These are phyloP conservation scores for Plestiodon gilberti DNA, from an alignment of 2,113 vertebrate species.

Conservation along the genomic window DNA sequence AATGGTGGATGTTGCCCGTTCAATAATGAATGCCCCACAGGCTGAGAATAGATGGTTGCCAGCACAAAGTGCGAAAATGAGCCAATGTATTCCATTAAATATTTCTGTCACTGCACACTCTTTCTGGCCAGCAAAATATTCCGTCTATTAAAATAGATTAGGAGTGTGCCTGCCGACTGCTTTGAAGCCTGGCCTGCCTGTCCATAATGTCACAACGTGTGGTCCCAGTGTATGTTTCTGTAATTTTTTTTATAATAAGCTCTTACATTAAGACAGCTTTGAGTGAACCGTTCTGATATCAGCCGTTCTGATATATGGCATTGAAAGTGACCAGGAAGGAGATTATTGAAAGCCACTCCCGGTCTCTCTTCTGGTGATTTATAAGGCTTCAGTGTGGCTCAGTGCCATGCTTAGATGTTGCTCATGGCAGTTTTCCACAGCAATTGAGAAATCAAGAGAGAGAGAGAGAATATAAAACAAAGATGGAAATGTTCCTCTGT, in stretches of 20 bases:
- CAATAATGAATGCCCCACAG: neutral
- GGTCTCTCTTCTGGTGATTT: conserved; percentile 1
- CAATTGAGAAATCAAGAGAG: neutral
- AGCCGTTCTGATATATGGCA: neutral
- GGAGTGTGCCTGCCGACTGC: neutral
- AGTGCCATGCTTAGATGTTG: conserved; percentile 4
- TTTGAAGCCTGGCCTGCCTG: neutral
- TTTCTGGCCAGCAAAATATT: neutral
- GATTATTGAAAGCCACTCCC: neutral
- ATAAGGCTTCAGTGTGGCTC: neutral
- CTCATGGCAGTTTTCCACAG: neutral
- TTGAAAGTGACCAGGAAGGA: neutral
- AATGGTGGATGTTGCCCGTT: no score
- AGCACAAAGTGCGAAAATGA: neutral
- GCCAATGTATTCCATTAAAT: neutral
- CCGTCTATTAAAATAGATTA: neutral
- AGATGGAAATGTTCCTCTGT: neutral
- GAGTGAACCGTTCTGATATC: neutral
- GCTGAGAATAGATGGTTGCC: neutral
- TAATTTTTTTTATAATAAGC: neutral
- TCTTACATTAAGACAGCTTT: neutral
- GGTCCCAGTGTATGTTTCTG: neutral
- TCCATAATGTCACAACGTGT: neutral
- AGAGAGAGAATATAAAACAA: conserved; percentile 7
- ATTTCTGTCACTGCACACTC: neutral